Percentiles rank a stretch among this genome's conserved stretches.
phyloP scores from a whole-genome alignment of 2,113 vertebrate genomes.

The Leptodactylus fuscus region DNA sequence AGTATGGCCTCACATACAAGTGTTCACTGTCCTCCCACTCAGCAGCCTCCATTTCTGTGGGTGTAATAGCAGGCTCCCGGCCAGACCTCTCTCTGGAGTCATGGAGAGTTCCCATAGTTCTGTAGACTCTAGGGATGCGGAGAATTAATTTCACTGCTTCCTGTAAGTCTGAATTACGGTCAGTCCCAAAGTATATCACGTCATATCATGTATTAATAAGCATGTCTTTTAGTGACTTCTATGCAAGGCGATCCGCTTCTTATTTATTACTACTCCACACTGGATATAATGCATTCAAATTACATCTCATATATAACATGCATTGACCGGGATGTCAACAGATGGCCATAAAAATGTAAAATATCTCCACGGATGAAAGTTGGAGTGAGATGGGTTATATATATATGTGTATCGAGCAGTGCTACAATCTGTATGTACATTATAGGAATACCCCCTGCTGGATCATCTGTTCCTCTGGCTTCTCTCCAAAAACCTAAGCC shows the following conservation, averaged over 20 bases:
- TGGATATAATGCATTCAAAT: not conserved
- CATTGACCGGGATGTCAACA: not conserved
- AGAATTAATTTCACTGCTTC: not conserved
- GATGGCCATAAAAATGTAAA: not conserved
- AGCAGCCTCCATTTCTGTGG: not conserved
- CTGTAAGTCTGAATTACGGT: not conserved
- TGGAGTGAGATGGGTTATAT: not conserved
- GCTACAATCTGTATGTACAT: no score
- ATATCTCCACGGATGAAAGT: not conserved
- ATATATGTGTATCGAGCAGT: no score
- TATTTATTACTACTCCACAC: not conserved
- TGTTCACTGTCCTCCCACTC: not conserved
- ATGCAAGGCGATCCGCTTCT: no score
- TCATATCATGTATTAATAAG: not conserved
- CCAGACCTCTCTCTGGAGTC: constrained; percentile 7
- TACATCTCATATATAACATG: not conserved
- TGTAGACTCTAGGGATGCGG: not conserved
- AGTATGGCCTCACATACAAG: not conserved
- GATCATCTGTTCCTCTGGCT: no score
- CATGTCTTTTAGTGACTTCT: not conserved
- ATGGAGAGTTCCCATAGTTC: not conserved
- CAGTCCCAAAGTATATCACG: not conserved
- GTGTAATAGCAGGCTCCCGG: not conserved
- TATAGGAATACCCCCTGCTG: no score
- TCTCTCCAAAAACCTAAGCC: no score